These are phyloP conservation scores for Mesoclemmys tuberculata DNA, from an alignment of 2,113 vertebrate genomes.

Conservation along the genomic window DNA sequence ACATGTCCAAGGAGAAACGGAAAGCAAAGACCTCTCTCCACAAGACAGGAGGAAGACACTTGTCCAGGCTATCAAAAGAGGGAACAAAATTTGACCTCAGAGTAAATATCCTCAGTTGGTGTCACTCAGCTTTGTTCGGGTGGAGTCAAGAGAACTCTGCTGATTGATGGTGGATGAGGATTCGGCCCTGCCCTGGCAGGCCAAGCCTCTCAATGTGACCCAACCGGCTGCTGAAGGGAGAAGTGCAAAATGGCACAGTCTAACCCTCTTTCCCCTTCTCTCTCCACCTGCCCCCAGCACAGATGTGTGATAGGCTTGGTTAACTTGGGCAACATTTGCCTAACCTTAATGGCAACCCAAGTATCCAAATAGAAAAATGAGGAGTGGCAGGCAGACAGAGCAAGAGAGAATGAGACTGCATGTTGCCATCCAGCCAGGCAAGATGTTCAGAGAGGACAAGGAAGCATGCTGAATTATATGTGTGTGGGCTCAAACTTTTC, in stretches of 20 bases:
- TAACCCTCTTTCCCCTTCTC: not conserved
- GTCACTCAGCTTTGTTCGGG: too few relatives aligned
- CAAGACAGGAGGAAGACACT: not conserved
- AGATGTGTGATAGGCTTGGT: not conserved
- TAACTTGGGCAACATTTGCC: fast-evolving
- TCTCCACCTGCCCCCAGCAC: not conserved
- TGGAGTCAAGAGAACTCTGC: too few relatives aligned
- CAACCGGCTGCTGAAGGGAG: not conserved
- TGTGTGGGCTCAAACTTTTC: not conserved
- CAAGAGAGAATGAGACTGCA: too few relatives aligned
- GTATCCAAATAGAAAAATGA: fast-evolving
- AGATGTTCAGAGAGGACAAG: not conserved
- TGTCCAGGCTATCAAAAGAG: too few relatives aligned
- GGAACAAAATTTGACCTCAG: too few relatives aligned
- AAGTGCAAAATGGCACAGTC: not conserved
- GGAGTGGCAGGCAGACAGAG: not conserved
- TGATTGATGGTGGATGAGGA: too few relatives aligned
- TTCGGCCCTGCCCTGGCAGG: not conserved
- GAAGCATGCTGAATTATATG: too few relatives aligned
- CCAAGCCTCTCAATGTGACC: not conserved
- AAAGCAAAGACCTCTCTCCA: too few relatives aligned
- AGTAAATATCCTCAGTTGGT: too few relatives aligned
- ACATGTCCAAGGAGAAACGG: too few relatives aligned
- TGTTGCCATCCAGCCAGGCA: not conserved
- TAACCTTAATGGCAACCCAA: not conserved